Evolutionary conservation across 2,113 vertebrate species (phyloP).

Genomic region (Siniperca chuatsi): DNA sequence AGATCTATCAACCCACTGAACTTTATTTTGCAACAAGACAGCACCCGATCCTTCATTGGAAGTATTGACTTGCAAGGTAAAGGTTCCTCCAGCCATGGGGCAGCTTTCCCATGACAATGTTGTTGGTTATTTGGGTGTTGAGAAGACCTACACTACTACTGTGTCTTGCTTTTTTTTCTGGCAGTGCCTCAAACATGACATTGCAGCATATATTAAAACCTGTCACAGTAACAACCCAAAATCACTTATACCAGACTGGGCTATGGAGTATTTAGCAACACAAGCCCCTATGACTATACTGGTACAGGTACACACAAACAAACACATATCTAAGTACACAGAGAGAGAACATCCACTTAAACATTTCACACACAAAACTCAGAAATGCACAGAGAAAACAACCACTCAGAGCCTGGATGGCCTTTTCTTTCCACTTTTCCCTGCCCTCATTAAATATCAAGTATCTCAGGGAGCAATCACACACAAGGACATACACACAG

Average conservation of each 20-base stretch:
- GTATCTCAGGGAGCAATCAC: conserved; percentile 52
- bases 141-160: not conserved
- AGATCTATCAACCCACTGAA: not conserved
- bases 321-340: not conserved
- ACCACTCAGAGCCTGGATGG: conserved; percentile 57
- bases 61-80: not conserved
- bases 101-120: conserved; percentile 7
- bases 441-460: conserved; percentile 73
- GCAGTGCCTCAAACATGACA: not conserved
- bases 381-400: conserved; percentile 45
- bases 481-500: conserved; percentile 31
- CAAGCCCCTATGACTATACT: conserved; percentile 30
- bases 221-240: conserved; percentile 14
- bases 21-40: not conserved
- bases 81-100: not conserved
- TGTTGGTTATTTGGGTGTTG: not conserved
- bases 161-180: conserved; percentile 11
- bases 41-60: not conserved
- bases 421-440: conserved; percentile 48
- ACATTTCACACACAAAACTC: conserved; percentile 34
- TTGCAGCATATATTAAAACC: conserved; percentile 15
- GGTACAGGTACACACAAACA: conserved; percentile 29
- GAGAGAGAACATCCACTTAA: conserved; percentile 14
- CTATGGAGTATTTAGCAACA: conserved; percentile 43
- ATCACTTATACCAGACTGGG: conserved; percentile 19